Conservation (phyloP, 2,888 invertebrate species). For the Papilio gigon region DNA sequence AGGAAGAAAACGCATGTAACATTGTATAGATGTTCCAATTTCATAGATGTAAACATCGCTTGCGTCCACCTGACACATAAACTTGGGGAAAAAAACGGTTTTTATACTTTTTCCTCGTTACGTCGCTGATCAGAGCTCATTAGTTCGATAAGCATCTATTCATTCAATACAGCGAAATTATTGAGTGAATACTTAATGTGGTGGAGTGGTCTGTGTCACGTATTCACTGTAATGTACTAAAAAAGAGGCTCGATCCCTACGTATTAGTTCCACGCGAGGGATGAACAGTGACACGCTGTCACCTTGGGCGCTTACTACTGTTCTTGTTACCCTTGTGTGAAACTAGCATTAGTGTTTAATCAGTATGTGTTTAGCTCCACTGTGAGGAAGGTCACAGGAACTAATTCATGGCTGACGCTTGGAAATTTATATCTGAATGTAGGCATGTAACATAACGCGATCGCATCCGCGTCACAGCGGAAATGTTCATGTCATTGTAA, state of each 20-base stretch:
- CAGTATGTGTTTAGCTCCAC: not conserved
- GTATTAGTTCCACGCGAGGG: not conserved
- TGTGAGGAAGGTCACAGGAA: conserved; percentile 31
- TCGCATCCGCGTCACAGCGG: not conserved
- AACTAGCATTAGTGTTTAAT: not conserved
- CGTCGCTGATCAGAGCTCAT: not conserved
- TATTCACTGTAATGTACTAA: conserved; percentile 5
- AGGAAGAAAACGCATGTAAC: too few species aligned
- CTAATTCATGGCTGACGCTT: conserved; percentile 30
- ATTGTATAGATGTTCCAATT: not conserved
- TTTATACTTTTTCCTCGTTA: conserved; percentile 13
- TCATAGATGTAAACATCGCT: not conserved
- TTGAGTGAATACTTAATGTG: not conserved
- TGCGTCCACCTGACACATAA: conserved; percentile 2
- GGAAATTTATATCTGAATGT: conserved; percentile 31
- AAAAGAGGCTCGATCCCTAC: not conserved
- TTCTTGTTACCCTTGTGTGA: not conserved
- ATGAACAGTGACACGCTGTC: not conserved
- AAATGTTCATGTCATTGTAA: not conserved
- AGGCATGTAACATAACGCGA: conserved; percentile 5
- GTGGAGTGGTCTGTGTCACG: not conserved
- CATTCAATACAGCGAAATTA: conserved; percentile 4
- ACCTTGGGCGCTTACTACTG: too few species aligned
- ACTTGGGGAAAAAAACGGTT: not conserved
- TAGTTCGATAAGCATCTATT: conserved; percentile 1